phyloP scores from a whole-genome alignment of 2,113 vertebrate genomes.

The Melanotaenia duboulayi region DNA sequence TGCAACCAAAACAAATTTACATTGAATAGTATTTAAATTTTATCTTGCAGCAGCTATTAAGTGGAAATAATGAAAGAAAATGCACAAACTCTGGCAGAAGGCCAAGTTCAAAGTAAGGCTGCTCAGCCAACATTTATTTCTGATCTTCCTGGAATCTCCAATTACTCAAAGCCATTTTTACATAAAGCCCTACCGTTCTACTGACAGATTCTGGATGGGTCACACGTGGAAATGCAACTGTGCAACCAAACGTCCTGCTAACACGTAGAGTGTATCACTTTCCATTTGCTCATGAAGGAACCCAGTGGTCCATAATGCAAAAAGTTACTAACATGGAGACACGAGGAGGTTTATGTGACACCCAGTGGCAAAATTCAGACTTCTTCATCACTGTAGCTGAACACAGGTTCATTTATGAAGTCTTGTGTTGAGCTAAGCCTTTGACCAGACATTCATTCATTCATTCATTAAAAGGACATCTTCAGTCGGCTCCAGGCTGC shows the following conservation, averaged over 20 bases:
- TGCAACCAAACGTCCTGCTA: background rate
- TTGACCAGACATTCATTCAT: too few species aligned
- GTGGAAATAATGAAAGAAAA: slow-evolving; percentile 41
- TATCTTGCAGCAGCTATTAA: background rate
- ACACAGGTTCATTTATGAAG: background rate
- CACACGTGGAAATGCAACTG: background rate
- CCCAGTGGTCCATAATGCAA: too few species aligned
- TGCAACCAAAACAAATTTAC: background rate
- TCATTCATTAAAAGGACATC: too few species aligned
- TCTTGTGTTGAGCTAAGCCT: too few species aligned
- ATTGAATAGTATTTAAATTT: background rate
- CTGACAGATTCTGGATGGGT: background rate
- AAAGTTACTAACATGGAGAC: too few species aligned
- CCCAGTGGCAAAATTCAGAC: too few species aligned
- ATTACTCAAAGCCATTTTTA: slow-evolving; percentile 29
- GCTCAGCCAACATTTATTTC: background rate
- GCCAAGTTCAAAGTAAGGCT: slow-evolving; percentile 9
- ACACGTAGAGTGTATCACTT: background rate
- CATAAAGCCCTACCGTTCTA: background rate
- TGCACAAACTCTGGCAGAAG: slow-evolving; percentile 11
- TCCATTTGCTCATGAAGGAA: too few species aligned
- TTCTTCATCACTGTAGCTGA: background rate
- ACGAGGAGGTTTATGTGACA: too few species aligned
- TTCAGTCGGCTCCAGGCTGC: too few species aligned
- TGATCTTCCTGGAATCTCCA: slow-evolving; percentile 28